Conservation (phyloP, 2,888 invertebrate species). For the Eupeodes latifasciatus region DNA sequence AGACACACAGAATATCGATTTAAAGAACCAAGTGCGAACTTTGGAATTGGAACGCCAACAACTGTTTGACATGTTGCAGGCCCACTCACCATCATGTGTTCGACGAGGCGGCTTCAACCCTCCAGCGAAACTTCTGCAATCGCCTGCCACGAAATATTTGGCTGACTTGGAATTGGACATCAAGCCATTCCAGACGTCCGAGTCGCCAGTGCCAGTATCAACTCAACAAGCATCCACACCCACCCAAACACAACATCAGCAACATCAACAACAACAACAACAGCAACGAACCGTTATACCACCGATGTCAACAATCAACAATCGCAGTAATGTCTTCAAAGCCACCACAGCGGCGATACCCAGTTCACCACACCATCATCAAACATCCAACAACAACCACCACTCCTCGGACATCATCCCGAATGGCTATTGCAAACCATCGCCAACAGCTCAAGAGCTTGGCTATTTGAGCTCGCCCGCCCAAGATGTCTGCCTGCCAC, state of each 20-base stretch:
- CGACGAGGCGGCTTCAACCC: conserved; percentile 81
- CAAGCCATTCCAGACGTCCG: conserved; percentile 74
- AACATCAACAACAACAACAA: conserved; percentile 62
- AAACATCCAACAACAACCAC: conserved; percentile 76
- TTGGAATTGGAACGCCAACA: conserved; percentile 91
- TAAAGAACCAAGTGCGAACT: conserved; percentile 92
- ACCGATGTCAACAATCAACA: conserved; percentile 83
- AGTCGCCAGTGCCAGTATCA: conserved; percentile 65
- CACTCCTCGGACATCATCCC: conserved; percentile 79
- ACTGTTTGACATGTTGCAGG: conserved; percentile 91
- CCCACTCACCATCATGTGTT: conserved; percentile 90
- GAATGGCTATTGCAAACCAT: conserved; percentile 83
- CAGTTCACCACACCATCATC: conserved; percentile 78
- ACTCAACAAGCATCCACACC: conserved; percentile 66
- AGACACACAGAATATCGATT: conserved; percentile 93
- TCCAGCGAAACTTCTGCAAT: conserved; percentile 81
- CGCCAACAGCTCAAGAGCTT: conserved; percentile 83
- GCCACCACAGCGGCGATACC: conserved; percentile 77
- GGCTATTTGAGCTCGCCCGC: conserved; percentile 83
- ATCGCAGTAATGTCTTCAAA: conserved; percentile 80
- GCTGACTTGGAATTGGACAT: conserved; percentile 81
- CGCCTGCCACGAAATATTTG: conserved; percentile 83
- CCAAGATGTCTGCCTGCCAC: conserved; percentile 80
- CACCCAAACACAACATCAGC: conserved; percentile 73
- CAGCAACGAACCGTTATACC: conserved; percentile 82